Evolutionary conservation across 2,888 invertebrate species (phyloP).

Genomic region (Tenodera sinensis): DNA sequence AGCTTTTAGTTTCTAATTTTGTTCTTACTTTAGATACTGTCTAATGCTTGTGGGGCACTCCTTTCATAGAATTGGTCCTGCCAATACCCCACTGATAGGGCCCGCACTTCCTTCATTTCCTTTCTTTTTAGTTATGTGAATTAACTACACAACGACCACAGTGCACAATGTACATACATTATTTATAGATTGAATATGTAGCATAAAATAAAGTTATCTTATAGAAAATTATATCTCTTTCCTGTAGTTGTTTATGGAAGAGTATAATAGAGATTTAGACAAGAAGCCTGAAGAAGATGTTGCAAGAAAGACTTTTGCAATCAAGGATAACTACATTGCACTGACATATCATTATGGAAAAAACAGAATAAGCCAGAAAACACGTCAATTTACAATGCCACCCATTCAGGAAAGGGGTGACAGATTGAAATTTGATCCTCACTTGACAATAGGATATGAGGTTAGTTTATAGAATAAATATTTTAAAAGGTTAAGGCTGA

Average conservation of each 20-base stretch:
- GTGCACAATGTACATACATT: no score
- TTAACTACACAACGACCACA: no score
- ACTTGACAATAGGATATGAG: conserved; percentile 62
- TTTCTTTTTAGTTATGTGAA: no score
- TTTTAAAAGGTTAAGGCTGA: not conserved
- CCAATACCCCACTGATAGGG: no score
- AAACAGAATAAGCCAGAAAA: conserved; percentile 58
- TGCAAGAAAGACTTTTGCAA: conserved; percentile 60
- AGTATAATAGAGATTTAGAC: conserved; percentile 54
- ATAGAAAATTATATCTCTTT: conserved; percentile 12
- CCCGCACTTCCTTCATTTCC: no score
- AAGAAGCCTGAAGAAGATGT: conserved; percentile 57
- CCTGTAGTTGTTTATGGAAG: conserved; percentile 57
- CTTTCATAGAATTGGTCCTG: no score
- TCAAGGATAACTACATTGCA: conserved; percentile 57
- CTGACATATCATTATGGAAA: conserved; percentile 62
- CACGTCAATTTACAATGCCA: conserved; percentile 64
- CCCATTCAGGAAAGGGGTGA: conserved; percentile 67
- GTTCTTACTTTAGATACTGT: no score
- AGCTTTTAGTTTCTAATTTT: no score
- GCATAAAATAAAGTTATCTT: not conserved
- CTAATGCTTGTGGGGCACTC: no score
- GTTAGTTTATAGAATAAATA: conserved; percentile 41
- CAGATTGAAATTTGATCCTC: conserved; percentile 59
- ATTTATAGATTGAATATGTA: conserved; percentile 9